phyloP scores from a whole-genome alignment of 2,888 invertebrate genomes.

The Ditula angustiorana region DNA sequence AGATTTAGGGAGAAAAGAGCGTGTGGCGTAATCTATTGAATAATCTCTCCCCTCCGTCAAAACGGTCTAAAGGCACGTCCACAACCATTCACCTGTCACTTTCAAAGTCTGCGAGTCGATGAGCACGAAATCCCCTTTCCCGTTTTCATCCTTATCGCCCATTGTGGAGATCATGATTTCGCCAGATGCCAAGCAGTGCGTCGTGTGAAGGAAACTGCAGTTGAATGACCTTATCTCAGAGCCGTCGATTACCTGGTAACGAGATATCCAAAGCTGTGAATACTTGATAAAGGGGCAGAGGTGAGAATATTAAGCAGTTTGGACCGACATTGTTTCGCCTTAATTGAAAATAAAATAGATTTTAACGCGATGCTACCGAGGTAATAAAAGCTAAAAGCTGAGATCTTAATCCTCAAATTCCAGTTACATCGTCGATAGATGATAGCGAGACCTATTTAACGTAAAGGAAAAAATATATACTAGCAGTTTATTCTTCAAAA shows the following conservation, averaged over 20 bases:
- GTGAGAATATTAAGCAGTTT: conserved; percentile 37
- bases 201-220: conserved; percentile 95
- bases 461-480: not conserved
- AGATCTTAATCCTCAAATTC: not conserved
- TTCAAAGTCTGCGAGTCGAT: conserved; percentile 93
- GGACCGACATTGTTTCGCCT: conserved; percentile 35
- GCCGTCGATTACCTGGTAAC: conserved; percentile 91
- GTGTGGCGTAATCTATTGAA: conserved; percentile 40
- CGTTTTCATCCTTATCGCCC: conserved; percentile 95
- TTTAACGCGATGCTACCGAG: conserved; percentile 16
- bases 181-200: conserved; percentile 96
- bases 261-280: conserved; percentile 68
- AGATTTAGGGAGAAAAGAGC: conserved; percentile 27
- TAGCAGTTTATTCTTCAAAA: no score
- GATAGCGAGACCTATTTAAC: not conserved
- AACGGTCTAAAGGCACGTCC: conserved; percentile 44
- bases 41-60: conserved; percentile 46
- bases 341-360: conserved; percentile 35
- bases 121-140: conserved; percentile 94
- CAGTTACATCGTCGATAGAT: not conserved
- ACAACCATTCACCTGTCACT: conserved; percentile 86
- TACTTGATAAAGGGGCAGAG: conserved; percentile 53
- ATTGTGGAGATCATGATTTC: conserved; percentile 98
- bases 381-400: conserved; percentile 11
- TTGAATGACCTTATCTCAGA: conserved; percentile 90